Base-by-base conservation (phyloP, 2,888 invertebrate genomes). In the Ennomos quercinarius region DNA sequence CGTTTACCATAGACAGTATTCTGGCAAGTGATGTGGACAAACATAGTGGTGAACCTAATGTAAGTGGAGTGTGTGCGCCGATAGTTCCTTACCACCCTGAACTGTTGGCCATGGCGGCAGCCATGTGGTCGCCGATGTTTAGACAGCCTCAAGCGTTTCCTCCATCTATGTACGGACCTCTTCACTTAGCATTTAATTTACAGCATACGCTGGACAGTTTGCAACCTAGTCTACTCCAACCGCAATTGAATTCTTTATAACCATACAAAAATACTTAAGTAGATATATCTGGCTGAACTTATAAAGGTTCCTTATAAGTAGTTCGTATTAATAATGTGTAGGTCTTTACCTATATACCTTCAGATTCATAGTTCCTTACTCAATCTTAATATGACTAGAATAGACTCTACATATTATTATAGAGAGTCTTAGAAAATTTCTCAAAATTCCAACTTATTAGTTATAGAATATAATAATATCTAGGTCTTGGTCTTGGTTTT, bases 1-100 rank as follows among this genome's bases (percentile, higher is more conserved):
- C 96, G 1, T 97, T 97, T 77, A 97, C 97, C 35, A 97, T 97
- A 72, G 97, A 97, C 82, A 97, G 96, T 86, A 94, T 97, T 63
- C 96, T 97, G 64, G 95, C 95, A 3, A 96, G 96, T 46, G 96
- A 96, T 71, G 91, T 92, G 69, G 86, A 86, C 53, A 68, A 74
- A 57, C 55, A 62, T 43, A 68, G 67, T 39, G 70, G 65, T 59
- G 78, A 71, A 27, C 48, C 45, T 65, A 73, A 71, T 35, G 76
- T 79, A 17, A 81, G 84, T 43, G 74, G 63, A 27, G 74, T 73
- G 60, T 70, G 67, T 55, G 62, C 50, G 8, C 66, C 67, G 35
- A 48, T 67, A 37, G 57, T 64, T 61, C 63, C 71, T 8, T 75
- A 72, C 58, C 72, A 70, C 69, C 75, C 83, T 17, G 84, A 81